Evolutionary conservation across 2,113 vertebrate species (phyloP).

Genomic region (Tylochromis polylepis): DNA sequence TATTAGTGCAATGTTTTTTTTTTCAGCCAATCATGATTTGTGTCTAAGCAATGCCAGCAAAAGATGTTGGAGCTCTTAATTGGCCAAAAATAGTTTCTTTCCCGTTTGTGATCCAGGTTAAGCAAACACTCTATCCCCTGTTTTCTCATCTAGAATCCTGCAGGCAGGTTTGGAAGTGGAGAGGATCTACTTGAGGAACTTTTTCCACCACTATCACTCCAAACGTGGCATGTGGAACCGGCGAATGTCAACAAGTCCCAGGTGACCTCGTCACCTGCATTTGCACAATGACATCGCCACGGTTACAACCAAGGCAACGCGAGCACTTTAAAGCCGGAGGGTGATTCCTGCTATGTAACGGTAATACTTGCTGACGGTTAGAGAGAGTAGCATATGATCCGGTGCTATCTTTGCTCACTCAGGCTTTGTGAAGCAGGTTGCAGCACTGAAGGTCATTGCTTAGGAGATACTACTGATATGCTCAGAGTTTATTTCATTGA

Average conservation of each 20-base stretch:
- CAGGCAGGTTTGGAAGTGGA: slow-evolving; percentile 91
- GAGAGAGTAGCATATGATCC: background rate
- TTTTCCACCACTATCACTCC: slow-evolving; percentile 92
- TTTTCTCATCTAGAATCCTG: slow-evolving; percentile 77
- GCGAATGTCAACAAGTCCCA: slow-evolving; percentile 5
- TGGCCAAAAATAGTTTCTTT: fast-evolving
- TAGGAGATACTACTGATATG: slow-evolving; percentile 34
- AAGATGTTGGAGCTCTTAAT: background rate
- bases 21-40: background rate
- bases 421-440: background rate
- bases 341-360: background rate
- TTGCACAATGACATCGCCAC: slow-evolving; percentile 35
- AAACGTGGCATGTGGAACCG: slow-evolving; percentile 96
- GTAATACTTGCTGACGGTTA: background rate
- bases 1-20: background rate
- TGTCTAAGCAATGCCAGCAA: background rate
- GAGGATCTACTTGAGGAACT: slow-evolving; percentile 87
- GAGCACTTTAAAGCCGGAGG: slow-evolving; percentile 48
- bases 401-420: background rate
- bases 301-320: background rate
- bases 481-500: slow-evolving; percentile 24
- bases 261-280: slow-evolving; percentile 35
- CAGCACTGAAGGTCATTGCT: background rate
- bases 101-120: background rate
- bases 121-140: background rate